Percentiles rank a stretch among this genome's conserved stretches.
phyloP scores from a whole-genome alignment of 2,888 invertebrate species.

The Cyclophora albipunctata region DNA sequence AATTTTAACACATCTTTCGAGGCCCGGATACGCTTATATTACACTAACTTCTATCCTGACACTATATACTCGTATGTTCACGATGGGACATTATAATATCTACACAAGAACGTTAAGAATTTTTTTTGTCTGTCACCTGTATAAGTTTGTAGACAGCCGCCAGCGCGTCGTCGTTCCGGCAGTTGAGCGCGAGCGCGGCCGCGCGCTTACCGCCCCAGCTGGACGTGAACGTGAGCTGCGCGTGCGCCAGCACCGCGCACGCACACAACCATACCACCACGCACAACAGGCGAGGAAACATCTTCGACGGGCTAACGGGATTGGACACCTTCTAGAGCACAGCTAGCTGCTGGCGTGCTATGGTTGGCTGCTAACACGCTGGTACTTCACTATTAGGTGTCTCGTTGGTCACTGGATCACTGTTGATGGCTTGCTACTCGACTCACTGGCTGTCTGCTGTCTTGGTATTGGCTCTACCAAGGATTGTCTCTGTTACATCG shows the following conservation, averaged over 20 bases:
- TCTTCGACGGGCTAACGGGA: constrained; percentile 18
- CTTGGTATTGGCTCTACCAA: too few species aligned
- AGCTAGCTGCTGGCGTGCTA: too few species aligned
- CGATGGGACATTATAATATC: neutral
- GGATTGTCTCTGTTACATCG: too few species aligned
- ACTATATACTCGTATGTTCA: neutral
- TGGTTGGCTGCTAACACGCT: neutral
- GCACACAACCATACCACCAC: constrained; percentile 35
- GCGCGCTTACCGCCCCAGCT: constrained; percentile 69
- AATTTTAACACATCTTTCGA: too few species aligned
- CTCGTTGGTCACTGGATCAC: too few species aligned
- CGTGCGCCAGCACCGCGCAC: constrained; percentile 34
- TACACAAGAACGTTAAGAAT: neutral
- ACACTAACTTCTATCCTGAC: too few species aligned
- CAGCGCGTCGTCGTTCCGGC: constrained; percentile 52
- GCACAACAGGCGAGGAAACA: constrained; percentile 39
- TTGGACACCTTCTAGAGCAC: neutral
- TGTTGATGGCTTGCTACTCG: too few species aligned
- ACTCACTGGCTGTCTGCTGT: too few species aligned
- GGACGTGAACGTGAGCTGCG: constrained; percentile 75
- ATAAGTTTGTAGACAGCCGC: constrained; percentile 52
- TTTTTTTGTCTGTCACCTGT: constrained; percentile 33
- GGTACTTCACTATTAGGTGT: too few species aligned
- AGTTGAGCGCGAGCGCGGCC: constrained; percentile 36
- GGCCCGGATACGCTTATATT: too few species aligned